These are phyloP conservation scores for Apodemia duryi DNA, from an alignment of 2,888 invertebrate genomes.

Conservation along the genomic window DNA sequence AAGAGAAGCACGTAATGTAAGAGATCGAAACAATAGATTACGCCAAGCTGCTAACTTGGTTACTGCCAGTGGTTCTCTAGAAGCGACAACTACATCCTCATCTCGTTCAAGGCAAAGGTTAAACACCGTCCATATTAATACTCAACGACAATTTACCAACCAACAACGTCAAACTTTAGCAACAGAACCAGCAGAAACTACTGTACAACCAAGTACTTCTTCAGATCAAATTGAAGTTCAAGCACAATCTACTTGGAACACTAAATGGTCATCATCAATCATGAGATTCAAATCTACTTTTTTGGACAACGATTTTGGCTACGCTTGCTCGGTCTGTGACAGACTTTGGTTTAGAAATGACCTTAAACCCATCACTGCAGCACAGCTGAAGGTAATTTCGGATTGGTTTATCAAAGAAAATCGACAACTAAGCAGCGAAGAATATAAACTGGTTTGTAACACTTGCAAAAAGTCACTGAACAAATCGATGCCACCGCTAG, in stretches of 20 bases:
- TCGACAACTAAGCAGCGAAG: constrained; percentile 23
- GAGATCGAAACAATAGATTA: constrained; percentile 37
- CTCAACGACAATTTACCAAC: constrained; percentile 28
- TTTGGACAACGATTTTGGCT: constrained; percentile 43
- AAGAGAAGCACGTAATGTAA: constrained; percentile 32
- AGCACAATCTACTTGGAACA: constrained; percentile 38
- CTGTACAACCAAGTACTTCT: constrained; percentile 31
- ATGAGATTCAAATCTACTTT: constrained; percentile 39
- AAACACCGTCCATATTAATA: constrained; percentile 29
- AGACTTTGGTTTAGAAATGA: constrained; percentile 47
- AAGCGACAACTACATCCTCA: constrained; percentile 32
- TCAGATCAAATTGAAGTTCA: constrained; percentile 30
- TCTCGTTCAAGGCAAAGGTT: constrained; percentile 31
- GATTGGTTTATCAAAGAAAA: constrained; percentile 34
- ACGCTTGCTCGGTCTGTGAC: constrained; percentile 45
- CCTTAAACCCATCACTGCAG: constrained; percentile 42
- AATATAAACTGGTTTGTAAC: constrained; percentile 36
- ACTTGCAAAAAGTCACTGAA: constrained; percentile 38
- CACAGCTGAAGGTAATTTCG: constrained; percentile 41
- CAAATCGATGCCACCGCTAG: constrained; percentile 34
- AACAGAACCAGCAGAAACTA: constrained; percentile 21
- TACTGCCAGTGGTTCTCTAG: constrained; percentile 31
- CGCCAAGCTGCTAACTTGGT: constrained; percentile 38
- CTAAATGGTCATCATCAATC: constrained; percentile 40
- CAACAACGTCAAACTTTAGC: constrained; percentile 20